These are phyloP conservation scores for Epinephelus malabaricus DNA, from an alignment of 2,797 vertebrate species.

Conservation along the genomic window DNA sequence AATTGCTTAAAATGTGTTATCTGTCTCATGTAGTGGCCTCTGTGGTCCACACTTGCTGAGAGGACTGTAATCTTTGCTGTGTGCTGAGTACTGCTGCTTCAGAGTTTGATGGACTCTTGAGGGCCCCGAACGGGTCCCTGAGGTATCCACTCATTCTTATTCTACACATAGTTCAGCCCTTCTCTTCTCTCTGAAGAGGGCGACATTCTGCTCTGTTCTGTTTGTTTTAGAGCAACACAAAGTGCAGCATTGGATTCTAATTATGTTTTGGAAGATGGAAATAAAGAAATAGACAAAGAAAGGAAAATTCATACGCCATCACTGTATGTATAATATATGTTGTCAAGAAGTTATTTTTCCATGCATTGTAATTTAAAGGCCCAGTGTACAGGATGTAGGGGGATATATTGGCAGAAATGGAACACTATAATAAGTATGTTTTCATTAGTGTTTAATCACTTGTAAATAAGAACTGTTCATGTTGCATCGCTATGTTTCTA, in stretches of 20 bases:
- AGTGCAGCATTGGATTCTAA: background rate
- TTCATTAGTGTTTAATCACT: too few relatives aligned
- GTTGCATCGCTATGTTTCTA: too few relatives aligned
- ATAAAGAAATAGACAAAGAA: background rate
- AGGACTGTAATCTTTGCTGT: conserved; percentile 29
- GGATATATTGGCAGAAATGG: too few relatives aligned
- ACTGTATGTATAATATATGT: background rate
- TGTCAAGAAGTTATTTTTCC: background rate
- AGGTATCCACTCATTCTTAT: conserved; percentile 25
- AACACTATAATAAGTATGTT: too few relatives aligned
- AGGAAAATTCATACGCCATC: background rate
- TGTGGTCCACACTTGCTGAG: conserved; percentile 14
- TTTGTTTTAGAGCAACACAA: background rate
- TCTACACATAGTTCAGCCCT: background rate
- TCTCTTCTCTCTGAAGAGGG: background rate
- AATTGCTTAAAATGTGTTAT: conserved; percentile 13
- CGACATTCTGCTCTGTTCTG: background rate
- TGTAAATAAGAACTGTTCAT: too few relatives aligned
- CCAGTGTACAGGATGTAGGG: too few relatives aligned
- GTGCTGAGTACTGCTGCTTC: conserved; percentile 10
- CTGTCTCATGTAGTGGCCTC: background rate
- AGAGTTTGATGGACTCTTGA: conserved; percentile 11
- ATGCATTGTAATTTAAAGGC: accelerated
- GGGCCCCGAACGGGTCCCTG: conserved; percentile 11
- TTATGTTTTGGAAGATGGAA: background rate